Evolutionary conservation across 2,888 invertebrate genomes (phyloP).

Genomic region (Protodeltote pygarga): DNA sequence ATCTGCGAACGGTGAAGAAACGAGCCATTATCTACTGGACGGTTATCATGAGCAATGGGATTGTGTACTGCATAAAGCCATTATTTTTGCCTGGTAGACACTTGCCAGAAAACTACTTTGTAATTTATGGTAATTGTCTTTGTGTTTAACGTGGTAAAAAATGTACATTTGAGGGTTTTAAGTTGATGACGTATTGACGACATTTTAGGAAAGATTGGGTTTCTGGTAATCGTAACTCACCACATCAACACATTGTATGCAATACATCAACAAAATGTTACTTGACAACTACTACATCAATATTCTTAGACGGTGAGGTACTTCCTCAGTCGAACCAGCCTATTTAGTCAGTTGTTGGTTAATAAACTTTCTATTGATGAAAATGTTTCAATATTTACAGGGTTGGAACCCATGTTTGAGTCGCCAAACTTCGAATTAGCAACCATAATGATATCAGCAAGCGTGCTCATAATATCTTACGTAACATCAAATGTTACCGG

Average conservation of each 20-base stretch:
- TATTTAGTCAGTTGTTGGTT: too few relatives aligned
- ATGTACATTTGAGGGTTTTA: not conserved
- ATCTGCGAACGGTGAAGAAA: constrained; percentile 36
- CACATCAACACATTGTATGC: too few relatives aligned
- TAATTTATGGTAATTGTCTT: constrained; percentile 35
- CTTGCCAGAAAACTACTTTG: constrained; percentile 25
- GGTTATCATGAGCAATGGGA: constrained; percentile 16
- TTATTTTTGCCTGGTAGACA: constrained; percentile 15
- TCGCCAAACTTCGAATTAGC: constrained; percentile 43
- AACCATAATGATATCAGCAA: not conserved
- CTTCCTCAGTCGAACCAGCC: too few relatives aligned
- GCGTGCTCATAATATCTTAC: constrained; percentile 19
- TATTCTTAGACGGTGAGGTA: too few relatives aligned
- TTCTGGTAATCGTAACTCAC: too few relatives aligned
- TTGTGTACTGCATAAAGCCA: constrained; percentile 14
- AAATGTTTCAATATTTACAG: constrained; percentile 7
- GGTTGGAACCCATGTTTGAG: constrained; percentile 40
- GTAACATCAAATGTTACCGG: constrained; percentile 34
- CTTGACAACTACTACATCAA: too few relatives aligned
- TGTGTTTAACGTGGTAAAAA: not conserved
- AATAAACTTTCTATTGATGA: too few relatives aligned
- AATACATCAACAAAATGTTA: too few relatives aligned
- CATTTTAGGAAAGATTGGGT: too few relatives aligned
- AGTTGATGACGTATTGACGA: too few relatives aligned
- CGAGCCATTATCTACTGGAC: constrained; percentile 42